Evolutionary conservation across 2,888 invertebrate species (phyloP), one percentile per base, ranked within the genome.

Genomic region (Oasisia sp.): DNA sequence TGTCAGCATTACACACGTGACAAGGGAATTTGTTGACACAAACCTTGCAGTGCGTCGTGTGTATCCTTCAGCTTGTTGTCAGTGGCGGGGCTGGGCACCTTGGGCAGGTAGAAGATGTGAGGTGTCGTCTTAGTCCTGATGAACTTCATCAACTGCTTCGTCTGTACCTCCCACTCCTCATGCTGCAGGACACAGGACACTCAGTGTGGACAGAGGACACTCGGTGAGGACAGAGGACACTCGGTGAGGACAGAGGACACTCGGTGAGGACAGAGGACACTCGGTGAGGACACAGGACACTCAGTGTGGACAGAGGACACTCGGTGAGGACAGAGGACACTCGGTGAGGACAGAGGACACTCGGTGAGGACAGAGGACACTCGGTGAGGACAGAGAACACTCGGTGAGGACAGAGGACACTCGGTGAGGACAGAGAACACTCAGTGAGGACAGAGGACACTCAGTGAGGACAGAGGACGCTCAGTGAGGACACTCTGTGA

Each of bases 41-140:
- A 94, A 95, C 95, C 94, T 91, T 95, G 95, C 74, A 96, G 94
- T 92, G 94, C 94, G 92, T 94, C 94, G 91, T 93, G 93, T 45
- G 95, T 94, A 9, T 95, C 95, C 91, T 94, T 94, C 45, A 95
- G 92, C 91, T 94, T 95, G 91, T 91, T 92, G n/a, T 95, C 94
- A 32, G 94, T 92, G 90, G 94, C 92, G 58, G 93, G 93, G 45
- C 32, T 93, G 92, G 94, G 93, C 32, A 93, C 93, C 93, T 94
- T 95, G 0, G 99, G 99, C 95, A 98, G 96, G 97, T 98, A 99
- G 97, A 98, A 99, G 93, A 99, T 97, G 93, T 97, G 97, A 1
- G 99, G 99, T 95, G 98, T 98, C 0, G 98, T 97, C 96, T 98
- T 98, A 0, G 99, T 99, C 95, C 98, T 97, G 94, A 99, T 98